Conservation (phyloP, 2,888 invertebrate genomes). For the Thereva unica region DNA sequence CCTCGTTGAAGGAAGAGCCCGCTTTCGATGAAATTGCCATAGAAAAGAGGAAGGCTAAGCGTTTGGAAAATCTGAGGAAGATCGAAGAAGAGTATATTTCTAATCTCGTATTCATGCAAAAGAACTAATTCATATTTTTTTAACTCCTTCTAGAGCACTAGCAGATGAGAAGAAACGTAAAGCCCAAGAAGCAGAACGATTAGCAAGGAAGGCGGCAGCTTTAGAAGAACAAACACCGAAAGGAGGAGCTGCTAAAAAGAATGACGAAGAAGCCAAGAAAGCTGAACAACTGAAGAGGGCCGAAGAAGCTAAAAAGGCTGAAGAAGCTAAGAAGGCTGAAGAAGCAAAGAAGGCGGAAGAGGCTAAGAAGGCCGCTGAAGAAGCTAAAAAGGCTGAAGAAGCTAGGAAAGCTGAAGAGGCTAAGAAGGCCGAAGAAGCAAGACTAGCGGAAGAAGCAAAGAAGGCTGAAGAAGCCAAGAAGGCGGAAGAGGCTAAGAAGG, state of each 20-base stretch:
- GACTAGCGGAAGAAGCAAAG: slow-evolving; percentile 34
- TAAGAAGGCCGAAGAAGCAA: slow-evolving; percentile 58
- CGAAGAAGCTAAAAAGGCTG: slow-evolving; percentile 46
- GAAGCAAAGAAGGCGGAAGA: slow-evolving; percentile 53
- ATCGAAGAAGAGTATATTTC: slow-evolving; percentile 56
- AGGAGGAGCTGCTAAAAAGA: slow-evolving; percentile 51
- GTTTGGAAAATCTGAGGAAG: slow-evolving; percentile 60
- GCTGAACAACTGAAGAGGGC: slow-evolving; percentile 5
- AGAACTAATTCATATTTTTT: too few relatives aligned
- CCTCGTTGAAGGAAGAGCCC: slow-evolving; percentile 57
- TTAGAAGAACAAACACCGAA: slow-evolving; percentile 49
- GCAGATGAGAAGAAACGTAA: slow-evolving; percentile 64
- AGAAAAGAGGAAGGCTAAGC: slow-evolving; percentile 62
- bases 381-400: slow-evolving; percentile 57
- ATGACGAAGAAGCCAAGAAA: slow-evolving; percentile 42
- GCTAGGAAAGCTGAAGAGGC: slow-evolving; percentile 58
- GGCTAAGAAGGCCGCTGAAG: slow-evolving; percentile 51
- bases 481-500: slow-evolving; percentile 55
- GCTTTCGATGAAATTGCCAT: slow-evolving; percentile 46
- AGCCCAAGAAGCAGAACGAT: slow-evolving; percentile 60
- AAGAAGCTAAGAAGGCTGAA: slow-evolving; percentile 47
- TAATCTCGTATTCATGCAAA: neutral
- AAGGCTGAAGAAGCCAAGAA: slow-evolving; percentile 49
- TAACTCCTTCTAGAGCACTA: slow-evolving; percentile 56
- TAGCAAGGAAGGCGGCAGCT: slow-evolving; percentile 56